Evolutionary conservation across 2,888 invertebrate species (phyloP).

Genomic region (Athalia cordata): DNA sequence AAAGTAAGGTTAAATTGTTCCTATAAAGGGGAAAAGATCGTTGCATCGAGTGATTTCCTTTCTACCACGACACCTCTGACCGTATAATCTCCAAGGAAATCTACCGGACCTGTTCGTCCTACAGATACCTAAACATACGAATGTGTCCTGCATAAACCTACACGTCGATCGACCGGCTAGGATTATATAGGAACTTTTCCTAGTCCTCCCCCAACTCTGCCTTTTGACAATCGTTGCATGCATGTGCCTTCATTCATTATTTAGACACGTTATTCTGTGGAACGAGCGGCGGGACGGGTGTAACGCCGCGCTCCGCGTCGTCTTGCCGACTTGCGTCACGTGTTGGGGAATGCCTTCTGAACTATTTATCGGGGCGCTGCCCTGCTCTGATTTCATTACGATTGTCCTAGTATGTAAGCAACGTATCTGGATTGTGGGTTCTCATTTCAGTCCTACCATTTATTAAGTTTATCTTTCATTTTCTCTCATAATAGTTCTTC

Average conservation of each 20-base stretch:
- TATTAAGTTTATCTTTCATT: constrained; percentile 31
- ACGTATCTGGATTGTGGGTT: constrained; percentile 33
- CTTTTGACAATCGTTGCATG: constrained; percentile 56
- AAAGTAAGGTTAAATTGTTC: constrained; percentile 42
- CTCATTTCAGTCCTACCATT: constrained; percentile 28
- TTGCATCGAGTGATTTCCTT: constrained; percentile 40
- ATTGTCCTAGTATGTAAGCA: constrained; percentile 48
- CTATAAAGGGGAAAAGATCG: constrained; percentile 35
- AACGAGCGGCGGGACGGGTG: constrained; percentile 19
- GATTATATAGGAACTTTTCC: constrained; percentile 12
- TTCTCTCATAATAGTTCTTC: constrained; percentile 24
- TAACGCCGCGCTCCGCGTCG: background rate
- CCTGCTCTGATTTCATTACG: constrained; percentile 59
- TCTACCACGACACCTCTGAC: constrained; percentile 22
- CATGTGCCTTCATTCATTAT: constrained; percentile 62
- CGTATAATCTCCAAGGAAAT: constrained; percentile 44
- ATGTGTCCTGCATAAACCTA: background rate
- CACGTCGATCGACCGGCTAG: background rate
- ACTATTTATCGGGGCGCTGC: constrained; percentile 59
- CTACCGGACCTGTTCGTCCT: constrained; percentile 41
- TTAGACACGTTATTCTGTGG: constrained; percentile 58
- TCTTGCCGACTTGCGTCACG: constrained; percentile 56
- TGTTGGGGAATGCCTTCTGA: constrained; percentile 55
- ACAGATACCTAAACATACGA: background rate
- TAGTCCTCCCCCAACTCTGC: constrained; percentile 43